These are phyloP conservation scores for Bellardia bayeri DNA, from an alignment of 2,888 invertebrate species.

Conservation along the genomic window DNA sequence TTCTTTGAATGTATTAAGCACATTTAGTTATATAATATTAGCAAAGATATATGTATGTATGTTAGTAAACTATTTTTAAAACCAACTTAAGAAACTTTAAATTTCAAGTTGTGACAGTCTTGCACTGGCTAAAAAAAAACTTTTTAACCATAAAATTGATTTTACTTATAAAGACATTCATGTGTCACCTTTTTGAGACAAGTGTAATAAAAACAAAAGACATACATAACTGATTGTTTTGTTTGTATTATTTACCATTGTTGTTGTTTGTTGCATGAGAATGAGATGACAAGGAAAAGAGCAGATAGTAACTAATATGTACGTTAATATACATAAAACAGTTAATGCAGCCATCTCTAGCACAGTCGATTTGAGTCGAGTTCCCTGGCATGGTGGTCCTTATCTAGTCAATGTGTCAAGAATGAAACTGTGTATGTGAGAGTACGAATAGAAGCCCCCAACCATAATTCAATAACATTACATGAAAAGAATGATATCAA, in stretches of 20 bases:
- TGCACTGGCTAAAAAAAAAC: not conserved
- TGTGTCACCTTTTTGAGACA: slow-evolving; percentile 69
- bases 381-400: slow-evolving; percentile 69
- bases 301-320: slow-evolving; percentile 37
- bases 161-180: slow-evolving; percentile 74
- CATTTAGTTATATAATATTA: no score
- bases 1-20: no score
- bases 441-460: slow-evolving; percentile 3
- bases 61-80: no score
- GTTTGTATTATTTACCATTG: slow-evolving; percentile 16
- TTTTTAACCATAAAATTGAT: slow-evolving; percentile 65
- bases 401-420: slow-evolving; percentile 72
- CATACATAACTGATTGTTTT: slow-evolving; percentile 69
- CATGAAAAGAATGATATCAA: slow-evolving; percentile 48
- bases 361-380: slow-evolving; percentile 27
- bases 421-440: slow-evolving; percentile 54
- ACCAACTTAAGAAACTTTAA: no score
- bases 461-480: slow-evolving; percentile 67
- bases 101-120: no score
- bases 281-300: slow-evolving; percentile 67
- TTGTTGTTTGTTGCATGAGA: slow-evolving; percentile 22
- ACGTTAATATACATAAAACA: not conserved
- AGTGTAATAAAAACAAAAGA: slow-evolving; percentile 73
- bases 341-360: slow-evolving; percentile 20
- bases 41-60: no score